These are phyloP conservation scores for Chrysocyon brachyurus DNA, from an alignment of 2,797 vertebrate species.

Conservation along the genomic window DNA sequence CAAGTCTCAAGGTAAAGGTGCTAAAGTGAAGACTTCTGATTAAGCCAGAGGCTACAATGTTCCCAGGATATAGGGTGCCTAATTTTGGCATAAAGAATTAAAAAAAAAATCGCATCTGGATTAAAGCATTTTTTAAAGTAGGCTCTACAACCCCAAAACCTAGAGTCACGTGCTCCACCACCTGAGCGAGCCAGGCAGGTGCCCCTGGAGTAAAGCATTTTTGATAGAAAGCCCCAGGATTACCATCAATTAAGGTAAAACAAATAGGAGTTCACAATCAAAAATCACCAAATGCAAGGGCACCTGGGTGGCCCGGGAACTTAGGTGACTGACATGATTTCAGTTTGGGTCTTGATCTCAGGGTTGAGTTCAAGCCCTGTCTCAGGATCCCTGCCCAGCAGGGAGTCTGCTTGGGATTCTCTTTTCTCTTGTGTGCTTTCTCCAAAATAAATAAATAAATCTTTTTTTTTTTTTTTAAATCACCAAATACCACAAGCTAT, in stretches of 20 bases:
- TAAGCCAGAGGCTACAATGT: neutral
- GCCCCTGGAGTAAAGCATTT: neutral
- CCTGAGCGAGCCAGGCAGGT: neutral
- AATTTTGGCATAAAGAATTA: conserved; percentile 1
- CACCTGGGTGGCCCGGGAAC: neutral
- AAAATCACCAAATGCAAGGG: neutral
- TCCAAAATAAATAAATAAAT: neutral
- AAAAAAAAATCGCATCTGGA: neutral
- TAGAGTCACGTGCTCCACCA: neutral
- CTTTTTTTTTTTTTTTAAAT: neutral
- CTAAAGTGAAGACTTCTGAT: neutral
- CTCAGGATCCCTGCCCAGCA: neutral
- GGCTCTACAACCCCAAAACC: neutral
- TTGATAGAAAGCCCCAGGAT: neutral
- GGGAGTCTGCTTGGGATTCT: neutral
- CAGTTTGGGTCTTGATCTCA: neutral
- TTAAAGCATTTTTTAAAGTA: conserved; percentile 32
- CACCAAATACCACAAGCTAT: neutral
- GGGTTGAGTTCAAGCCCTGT: neutral
- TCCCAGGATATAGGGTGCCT: neutral
- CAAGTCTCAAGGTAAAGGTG: neutral
- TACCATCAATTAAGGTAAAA: conserved; percentile 39
- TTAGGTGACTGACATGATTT: neutral
- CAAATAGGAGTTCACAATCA: neutral
- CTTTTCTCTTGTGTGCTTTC: neutral